phyloP scores from a whole-genome alignment of 2,888 invertebrate genomes.

The Phasia obesa region DNA sequence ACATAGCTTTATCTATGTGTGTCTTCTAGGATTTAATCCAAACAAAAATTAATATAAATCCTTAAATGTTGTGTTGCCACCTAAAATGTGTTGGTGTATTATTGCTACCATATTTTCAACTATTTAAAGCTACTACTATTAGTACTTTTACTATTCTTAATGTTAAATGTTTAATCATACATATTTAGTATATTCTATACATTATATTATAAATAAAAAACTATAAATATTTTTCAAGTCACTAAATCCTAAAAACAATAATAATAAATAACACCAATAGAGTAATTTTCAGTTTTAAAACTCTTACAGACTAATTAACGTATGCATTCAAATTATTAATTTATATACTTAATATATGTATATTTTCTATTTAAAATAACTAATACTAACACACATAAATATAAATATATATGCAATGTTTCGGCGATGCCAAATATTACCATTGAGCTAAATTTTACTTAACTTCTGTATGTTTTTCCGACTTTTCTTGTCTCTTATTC shows the following conservation, averaged over 20 bases:
- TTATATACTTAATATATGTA: conserved; percentile 21
- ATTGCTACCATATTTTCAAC: conserved; percentile 54
- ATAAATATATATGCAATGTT: not conserved
- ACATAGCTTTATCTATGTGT: conserved; percentile 50
- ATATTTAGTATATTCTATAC: conserved; percentile 38
- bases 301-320: conserved; percentile 14
- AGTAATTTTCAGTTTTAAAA: conserved; percentile 51
- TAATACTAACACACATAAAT: not conserved
- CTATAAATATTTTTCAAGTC: too few relatives aligned
- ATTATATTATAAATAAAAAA: too few relatives aligned
- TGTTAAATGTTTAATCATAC: conserved; percentile 64
- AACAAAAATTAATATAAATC: conserved; percentile 22
- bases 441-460: not conserved
- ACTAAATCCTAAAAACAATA: too few relatives aligned
- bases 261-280: not conserved
- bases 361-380: not conserved
- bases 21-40: conserved; percentile 24
- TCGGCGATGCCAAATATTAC: not conserved
- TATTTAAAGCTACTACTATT: conserved; percentile 32
- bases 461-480: not conserved
- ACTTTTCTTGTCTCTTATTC: not conserved
- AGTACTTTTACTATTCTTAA: conserved; percentile 48
- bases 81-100: conserved; percentile 67
- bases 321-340: conserved; percentile 11
- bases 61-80: conserved; percentile 72